phyloP scores from a whole-genome alignment of 2,888 invertebrate species.

The Callinectes sapidus region DNA sequence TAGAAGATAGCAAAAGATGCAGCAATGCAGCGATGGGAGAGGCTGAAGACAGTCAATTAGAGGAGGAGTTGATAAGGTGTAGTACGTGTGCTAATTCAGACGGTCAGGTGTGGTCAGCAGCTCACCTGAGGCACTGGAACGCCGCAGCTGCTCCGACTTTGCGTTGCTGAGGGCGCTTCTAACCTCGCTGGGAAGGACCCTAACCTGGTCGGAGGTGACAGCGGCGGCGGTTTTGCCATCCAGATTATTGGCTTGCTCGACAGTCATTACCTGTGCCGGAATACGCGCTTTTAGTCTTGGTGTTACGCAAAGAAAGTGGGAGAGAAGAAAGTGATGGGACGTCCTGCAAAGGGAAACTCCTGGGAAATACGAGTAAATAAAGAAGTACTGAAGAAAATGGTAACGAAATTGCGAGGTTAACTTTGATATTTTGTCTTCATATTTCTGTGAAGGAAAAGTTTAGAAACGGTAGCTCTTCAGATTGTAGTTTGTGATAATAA shows the following conservation, averaged over 20 bases:
- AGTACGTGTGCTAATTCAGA: neutral
- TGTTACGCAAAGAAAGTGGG: neutral
- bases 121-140: neutral
- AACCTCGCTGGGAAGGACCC: neutral
- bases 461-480: too few species aligned
- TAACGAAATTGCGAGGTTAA: too few species aligned
- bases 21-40: too few species aligned
- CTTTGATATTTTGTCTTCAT: too few species aligned
- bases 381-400: too few species aligned
- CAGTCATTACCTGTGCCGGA: neutral
- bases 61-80: neutral
- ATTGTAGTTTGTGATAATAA: too few species aligned
- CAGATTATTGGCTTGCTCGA: neutral
- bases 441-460: too few species aligned
- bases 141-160: neutral
- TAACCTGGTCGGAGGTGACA: neutral
- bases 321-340: too few species aligned
- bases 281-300: neutral
- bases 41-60: neutral
- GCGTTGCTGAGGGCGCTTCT: neutral
- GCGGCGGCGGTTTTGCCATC: constrained; percentile 24
- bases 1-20: too few species aligned
- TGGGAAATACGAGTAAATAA: too few species aligned
- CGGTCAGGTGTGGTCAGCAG: neutral
- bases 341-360: too few species aligned